Percentiles rank a stretch among this genome's conserved stretches.
These are phyloP conservation scores for Morpho achilles DNA, from an alignment of 2,888 invertebrate genomes.

Conservation along the genomic window DNA sequence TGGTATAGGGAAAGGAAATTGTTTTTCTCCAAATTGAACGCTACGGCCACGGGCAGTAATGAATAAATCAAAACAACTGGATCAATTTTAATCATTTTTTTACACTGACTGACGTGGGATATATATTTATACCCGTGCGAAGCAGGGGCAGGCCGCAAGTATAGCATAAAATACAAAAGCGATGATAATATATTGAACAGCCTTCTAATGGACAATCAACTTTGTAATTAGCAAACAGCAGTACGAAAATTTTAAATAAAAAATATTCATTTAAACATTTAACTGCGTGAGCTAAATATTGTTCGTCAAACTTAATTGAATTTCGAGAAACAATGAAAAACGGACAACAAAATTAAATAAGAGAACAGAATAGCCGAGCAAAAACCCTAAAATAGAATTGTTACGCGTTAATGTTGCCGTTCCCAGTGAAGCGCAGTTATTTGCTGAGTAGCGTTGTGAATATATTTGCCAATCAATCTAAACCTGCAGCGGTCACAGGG, in stretches of 20 bases:
- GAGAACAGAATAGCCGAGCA: conserved; percentile 8
- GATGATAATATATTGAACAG: no score
- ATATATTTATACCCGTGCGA: no score
- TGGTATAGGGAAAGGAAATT: no score
- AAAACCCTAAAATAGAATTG: conserved; percentile 23
- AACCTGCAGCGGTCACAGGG: conserved; percentile 25
- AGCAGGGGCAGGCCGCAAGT: no score
- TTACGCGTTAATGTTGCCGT: conserved; percentile 13
- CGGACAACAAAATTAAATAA: conserved; percentile 14
- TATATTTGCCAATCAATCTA: conserved; percentile 33
- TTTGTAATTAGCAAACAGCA: no score
- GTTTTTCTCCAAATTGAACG: no score
- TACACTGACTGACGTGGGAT: no score
- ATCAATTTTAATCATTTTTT: no score
- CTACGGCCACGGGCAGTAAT: no score
- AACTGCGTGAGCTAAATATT: background rate
- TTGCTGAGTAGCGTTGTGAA: conserved; percentile 27
- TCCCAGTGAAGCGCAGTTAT: conserved; percentile 18
- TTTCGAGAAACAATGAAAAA: conserved; percentile 10
- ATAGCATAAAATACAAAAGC: no score
- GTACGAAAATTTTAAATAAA: background rate
- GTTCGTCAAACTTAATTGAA: conserved; percentile 9
- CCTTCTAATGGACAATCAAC: no score
- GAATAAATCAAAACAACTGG: no score
- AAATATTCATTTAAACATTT: background rate